Evolutionary conservation across 2,797 vertebrate genomes (phyloP), one percentile per base, ranked within the genome.

Genomic region (Galagoides demidoff): DNA sequence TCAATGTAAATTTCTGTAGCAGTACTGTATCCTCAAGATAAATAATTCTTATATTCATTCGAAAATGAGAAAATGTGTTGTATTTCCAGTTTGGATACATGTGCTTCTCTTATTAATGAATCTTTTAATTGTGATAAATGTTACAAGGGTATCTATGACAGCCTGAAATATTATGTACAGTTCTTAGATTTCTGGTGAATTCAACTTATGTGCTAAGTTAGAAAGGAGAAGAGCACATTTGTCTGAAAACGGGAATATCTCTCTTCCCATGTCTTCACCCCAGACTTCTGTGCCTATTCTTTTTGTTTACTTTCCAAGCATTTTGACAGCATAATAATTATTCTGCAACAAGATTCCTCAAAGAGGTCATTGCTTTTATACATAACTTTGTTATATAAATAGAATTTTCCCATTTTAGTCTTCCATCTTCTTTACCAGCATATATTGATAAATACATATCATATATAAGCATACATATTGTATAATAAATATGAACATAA

Each of bases 111-210:
- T 43, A 37, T 29, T 73, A 93, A 73, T 68, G 71, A 45, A 76
- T 57, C 16, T 85, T 81, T 95, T 73, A 76, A 74, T 88, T 49
- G 34, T 70, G 43, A 11, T 90, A 64, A 89, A 68, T 45, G 85
- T 59, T 52, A n/a, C 19, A 64, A 83, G 3, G 29, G 3, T 95
- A 14, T 92, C 29, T 4, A 20, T 34, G 2, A 17, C 19, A 70
- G 29, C n/a, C 19, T 25, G 16, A 86, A 89, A 49, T 68, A 39
- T 79, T 76, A 22, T 55, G 2, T 43, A 61, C 4, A 85, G 4
- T 43, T 76, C 5, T 91, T 73, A 66, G 8, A 78, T 68, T 85
- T 89, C 34, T 77, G 43, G 39, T 10, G 23, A 86, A 57, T 81
- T 94, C 22, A 66, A 31, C 2, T 12, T 82, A 29, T 61, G 31